phyloP scores from a whole-genome alignment of 1,140 invertebrate species.

The Anadara kagoshimensis region DNA sequence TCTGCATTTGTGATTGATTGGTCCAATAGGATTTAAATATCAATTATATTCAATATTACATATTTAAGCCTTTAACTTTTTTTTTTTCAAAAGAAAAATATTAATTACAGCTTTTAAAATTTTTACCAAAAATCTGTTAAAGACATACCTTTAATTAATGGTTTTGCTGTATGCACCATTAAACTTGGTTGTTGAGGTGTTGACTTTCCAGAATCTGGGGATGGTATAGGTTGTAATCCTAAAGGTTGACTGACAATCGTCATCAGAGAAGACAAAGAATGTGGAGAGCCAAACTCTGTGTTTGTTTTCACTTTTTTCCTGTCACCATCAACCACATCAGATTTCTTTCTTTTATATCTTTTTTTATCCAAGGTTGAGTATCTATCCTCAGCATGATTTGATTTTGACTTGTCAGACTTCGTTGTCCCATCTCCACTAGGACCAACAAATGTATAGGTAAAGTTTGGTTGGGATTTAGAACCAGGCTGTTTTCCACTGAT shows the following conservation, averaged over 20 bases:
- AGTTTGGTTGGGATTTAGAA: background rate
- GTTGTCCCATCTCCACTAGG: background rate
- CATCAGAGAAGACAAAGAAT: background rate
- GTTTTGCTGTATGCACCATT: conserved; percentile 5
- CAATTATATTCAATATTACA: no score
- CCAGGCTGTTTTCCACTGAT: conserved; percentile 12
- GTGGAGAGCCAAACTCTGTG: background rate
- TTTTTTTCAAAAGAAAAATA: no score
- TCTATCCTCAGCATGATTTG: background rate
- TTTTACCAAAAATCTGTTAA: no score
- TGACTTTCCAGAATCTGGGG: conserved; percentile 21
- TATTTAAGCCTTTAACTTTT: no score
- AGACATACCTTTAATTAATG: conserved; percentile 13
- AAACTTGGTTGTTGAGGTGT: conserved; percentile 14
- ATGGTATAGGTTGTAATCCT: conserved; percentile 8
- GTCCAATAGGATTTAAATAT: no score
- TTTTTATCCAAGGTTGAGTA: background rate
- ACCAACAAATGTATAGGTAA: background rate
- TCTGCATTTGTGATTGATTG: no score
- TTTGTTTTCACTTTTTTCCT: conserved; percentile 2
- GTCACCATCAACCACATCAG: background rate
- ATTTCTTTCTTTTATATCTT: conserved; percentile 2
- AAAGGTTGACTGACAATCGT: background rate
- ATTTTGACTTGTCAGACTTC: background rate
- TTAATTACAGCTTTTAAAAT: no score